A percentile compares a stretch with the other conserved stretches of the same genome.
Evolutionary conservation across 1,140 invertebrate species (phyloP).

Genomic region (Zaprionus capensis): DNA sequence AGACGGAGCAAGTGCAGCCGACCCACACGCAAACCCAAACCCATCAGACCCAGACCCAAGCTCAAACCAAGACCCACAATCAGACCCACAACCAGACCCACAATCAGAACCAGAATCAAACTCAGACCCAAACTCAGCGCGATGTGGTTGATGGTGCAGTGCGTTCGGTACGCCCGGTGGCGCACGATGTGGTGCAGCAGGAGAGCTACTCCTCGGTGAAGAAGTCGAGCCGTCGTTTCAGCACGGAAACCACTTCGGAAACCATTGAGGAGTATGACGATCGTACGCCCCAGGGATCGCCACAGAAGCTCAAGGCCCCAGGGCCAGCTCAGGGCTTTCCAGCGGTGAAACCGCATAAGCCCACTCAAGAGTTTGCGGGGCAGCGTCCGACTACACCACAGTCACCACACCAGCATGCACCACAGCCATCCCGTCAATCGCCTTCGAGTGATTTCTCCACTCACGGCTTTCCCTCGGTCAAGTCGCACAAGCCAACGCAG

Average conservation of each 20-base stretch:
- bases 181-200: slow-evolving; percentile 49
- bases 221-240: slow-evolving; percentile 75
- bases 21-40: slow-evolving; percentile 28
- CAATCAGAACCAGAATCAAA: slow-evolving; percentile 34
- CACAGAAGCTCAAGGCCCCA: slow-evolving; percentile 29
- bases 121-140: slow-evolving; percentile 14
- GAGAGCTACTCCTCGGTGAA: slow-evolving; percentile 73
- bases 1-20: slow-evolving; percentile 84
- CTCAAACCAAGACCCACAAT: slow-evolving; percentile 29
- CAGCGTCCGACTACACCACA: slow-evolving; percentile 42
- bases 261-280: slow-evolving; percentile 73
- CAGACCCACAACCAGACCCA: slow-evolving; percentile 32
- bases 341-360: slow-evolving; percentile 57
- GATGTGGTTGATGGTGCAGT: slow-evolving; percentile 63
- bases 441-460: slow-evolving; percentile 67
- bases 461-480: slow-evolving; percentile 80
- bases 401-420: slow-evolving; percentile 12
- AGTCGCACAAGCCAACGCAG: slow-evolving; percentile 75
- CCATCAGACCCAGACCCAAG: slow-evolving; percentile 46
- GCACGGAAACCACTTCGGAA: slow-evolving; percentile 79
- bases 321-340: slow-evolving; percentile 51
- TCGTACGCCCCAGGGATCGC: slow-evolving; percentile 20
- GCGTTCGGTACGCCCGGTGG: slow-evolving; percentile 13
- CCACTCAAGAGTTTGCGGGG: slow-evolving; percentile 58
- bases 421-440: slow-evolving; percentile 30